Base-by-base conservation (phyloP, 2,888 invertebrate species). In the Pandemis corylana region DNA sequence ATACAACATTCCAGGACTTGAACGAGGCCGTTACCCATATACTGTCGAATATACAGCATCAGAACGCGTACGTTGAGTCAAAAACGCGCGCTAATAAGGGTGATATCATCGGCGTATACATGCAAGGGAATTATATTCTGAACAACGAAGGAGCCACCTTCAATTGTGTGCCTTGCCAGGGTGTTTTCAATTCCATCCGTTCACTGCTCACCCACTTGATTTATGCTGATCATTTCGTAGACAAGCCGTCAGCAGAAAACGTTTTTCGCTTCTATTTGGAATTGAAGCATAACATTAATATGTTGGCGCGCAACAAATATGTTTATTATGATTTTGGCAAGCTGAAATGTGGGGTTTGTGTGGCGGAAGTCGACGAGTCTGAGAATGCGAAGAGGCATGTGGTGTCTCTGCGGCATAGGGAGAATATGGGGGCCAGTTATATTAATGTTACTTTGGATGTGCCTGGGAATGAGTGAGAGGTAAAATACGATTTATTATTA, bases 371-470 rank as follows among this genome's bases (percentile, higher is more conserved):
- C 0, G 90, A 86, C 0, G 92, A 89, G 0, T 88, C 86, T 0
- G 94, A 94, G 83, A 94, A 93, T 1, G 94, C 93, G 0, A 94
- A 94, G 81, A 85, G 86, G 9, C 94, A 94, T 59, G 94, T 94
- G 1, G 85, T 92, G 36, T 93, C 94, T 0, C 68, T 87, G 0
- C 87, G 90, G 4, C 94, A 94, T 76, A 87, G 89, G 69, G 94
- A 94, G 71, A 92, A 89, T 71, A 94, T 94, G 94, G 94, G 94
- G 86, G 89, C 92, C 88, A 92, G 89, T 84, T 93, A 90, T 84
- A 86, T 92, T 80, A 90, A 84, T 84, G 78, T 89, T 77, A 84
- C 72, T 79, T 78, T 91, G 81, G 94, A 93, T 71, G 82, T 83
- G 64, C 83, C 90, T 78, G 87, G 85, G 77, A 82, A 88, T 79